phyloP scores from a whole-genome alignment of 2,888 invertebrate genomes.

The Lasiommata megera region DNA sequence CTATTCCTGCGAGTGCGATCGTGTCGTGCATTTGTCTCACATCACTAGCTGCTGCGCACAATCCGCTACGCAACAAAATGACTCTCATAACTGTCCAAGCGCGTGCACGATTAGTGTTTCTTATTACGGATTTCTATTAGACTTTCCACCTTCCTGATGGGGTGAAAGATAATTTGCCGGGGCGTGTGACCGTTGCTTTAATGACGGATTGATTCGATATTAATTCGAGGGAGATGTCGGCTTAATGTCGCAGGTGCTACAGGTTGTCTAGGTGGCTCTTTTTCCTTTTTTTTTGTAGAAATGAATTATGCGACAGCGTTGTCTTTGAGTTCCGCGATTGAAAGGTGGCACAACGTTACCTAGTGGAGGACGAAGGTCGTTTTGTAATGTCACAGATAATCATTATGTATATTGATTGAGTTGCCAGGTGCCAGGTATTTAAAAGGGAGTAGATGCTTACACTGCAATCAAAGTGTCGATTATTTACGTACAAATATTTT shows the following conservation, averaged over 20 bases:
- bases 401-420: slow-evolving; percentile 3
- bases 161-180: slow-evolving; percentile 75
- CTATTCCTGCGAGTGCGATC: neutral
- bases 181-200: slow-evolving; percentile 74
- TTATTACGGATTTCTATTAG: slow-evolving; percentile 79
- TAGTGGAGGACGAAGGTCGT: slow-evolving; percentile 19
- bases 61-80: slow-evolving; percentile 58
- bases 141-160: slow-evolving; percentile 77
- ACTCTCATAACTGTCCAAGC: slow-evolving; percentile 51
- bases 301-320: slow-evolving; percentile 34
- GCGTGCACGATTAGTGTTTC: slow-evolving; percentile 73
- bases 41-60: slow-evolving; percentile 37
- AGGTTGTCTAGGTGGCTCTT: slow-evolving; percentile 49
- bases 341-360: slow-evolving; percentile 20
- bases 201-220: slow-evolving; percentile 79
- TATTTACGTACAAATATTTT: too few species aligned
- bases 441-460: neutral
- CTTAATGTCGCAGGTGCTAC: slow-evolving; percentile 52
- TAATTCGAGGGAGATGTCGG: slow-evolving; percentile 66
- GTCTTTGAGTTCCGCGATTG: slow-evolving; percentile 30
- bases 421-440: slow-evolving; percentile 2
- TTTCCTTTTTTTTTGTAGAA: slow-evolving; percentile 47
- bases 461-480: too few species aligned
- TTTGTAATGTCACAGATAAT: slow-evolving; percentile 4
- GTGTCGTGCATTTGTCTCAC: slow-evolving; percentile 13